Evolutionary conservation across 2,888 invertebrate species (phyloP).

Genomic region (Philereme transversata): DNA sequence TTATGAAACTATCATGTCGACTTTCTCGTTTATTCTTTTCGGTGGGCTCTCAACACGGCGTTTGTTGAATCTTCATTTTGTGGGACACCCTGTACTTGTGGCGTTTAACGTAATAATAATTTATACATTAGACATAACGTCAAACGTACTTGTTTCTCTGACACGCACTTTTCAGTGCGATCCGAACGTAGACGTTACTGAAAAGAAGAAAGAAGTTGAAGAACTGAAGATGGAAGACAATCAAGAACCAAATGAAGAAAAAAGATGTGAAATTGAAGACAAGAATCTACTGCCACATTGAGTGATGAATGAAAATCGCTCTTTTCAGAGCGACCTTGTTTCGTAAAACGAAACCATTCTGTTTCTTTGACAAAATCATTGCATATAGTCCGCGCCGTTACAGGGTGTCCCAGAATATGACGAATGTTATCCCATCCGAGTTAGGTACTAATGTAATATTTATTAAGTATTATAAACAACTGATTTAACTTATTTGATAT

Average conservation of each 20-base stretch:
- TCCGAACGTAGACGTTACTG: constrained; percentile 8
- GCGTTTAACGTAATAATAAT: too few relatives aligned
- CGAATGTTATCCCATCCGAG: too few relatives aligned
- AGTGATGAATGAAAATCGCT: constrained; percentile 21
- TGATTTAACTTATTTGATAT: too few relatives aligned
- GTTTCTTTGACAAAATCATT: constrained; percentile 5
- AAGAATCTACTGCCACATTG: constrained; percentile 9
- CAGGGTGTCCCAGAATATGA: too few relatives aligned
- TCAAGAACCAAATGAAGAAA: not conserved
- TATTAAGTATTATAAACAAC: too few relatives aligned
- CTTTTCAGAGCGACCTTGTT: constrained; percentile 20
- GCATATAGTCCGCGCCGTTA: too few relatives aligned
- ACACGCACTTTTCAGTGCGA: constrained; percentile 27
- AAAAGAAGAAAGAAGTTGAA: not conserved
- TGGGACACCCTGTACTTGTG: too few relatives aligned
- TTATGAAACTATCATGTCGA: too few relatives aligned
- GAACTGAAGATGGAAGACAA: constrained; percentile 1
- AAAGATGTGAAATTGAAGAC: not conserved
- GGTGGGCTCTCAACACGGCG: too few relatives aligned
- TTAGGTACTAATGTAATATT: too few relatives aligned
- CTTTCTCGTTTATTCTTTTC: too few relatives aligned
- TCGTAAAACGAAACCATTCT: constrained; percentile 3
- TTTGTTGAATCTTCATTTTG: too few relatives aligned
- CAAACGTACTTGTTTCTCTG: constrained; percentile 1
- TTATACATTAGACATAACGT: not conserved